phyloP scores from a whole-genome alignment of 2,113 vertebrate genomes.

The Pachypanchax playfairii region DNA sequence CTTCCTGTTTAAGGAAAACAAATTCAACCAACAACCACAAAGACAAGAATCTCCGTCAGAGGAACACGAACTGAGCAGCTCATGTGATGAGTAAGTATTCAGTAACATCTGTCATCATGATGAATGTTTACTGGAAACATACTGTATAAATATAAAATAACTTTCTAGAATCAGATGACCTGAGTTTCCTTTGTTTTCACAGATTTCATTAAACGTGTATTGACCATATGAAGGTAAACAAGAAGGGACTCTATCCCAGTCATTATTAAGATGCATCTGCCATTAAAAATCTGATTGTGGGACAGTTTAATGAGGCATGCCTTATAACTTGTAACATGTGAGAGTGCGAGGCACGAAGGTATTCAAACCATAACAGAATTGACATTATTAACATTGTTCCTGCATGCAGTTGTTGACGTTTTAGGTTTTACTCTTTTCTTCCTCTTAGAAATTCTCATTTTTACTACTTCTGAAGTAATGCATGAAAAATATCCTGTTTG shows the following conservation, averaged over 20 bases:
- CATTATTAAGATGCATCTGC: conserved; percentile 63
- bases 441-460: conserved; percentile 58
- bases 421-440: conserved; percentile 48
- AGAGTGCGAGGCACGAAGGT: conserved; percentile 77
- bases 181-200: conserved; percentile 42
- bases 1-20: conserved; percentile 87
- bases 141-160: background rate
- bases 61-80: conserved; percentile 92
- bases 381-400: conserved; percentile 84
- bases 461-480: conserved; percentile 72
- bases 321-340: conserved; percentile 88
- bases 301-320: conserved; percentile 87
- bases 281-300: conserved; percentile 76
- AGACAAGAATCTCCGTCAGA: conserved; percentile 99
- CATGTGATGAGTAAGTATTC: conserved; percentile 75
- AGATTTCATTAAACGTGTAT: conserved; percentile 72
- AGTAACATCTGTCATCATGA: conserved; percentile 3
- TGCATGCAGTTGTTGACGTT: conserved; percentile 94
- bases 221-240: conserved; percentile 79
- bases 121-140: too few relatives aligned
- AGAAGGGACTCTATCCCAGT: conserved; percentile 56
- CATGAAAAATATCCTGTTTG: conserved; percentile 80
- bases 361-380: too few relatives aligned
- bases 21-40: conserved; percentile 99
- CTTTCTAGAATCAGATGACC: background rate